A percentile compares a stretch with the other conserved stretches of the same genome.
phyloP scores from a whole-genome alignment of 1,140 invertebrate species.

The Leptinotarsa defecta region DNA sequence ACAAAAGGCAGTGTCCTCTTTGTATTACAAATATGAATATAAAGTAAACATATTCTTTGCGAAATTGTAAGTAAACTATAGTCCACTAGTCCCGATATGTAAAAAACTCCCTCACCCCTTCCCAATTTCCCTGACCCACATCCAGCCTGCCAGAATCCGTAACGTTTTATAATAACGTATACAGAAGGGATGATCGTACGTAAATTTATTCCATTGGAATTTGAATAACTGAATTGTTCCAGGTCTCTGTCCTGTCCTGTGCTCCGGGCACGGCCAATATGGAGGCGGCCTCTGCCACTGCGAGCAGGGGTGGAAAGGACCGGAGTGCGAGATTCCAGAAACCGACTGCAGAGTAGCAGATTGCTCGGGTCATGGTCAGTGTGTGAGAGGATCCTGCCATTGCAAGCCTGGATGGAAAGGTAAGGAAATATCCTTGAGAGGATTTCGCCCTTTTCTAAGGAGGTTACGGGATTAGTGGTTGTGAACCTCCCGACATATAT shows the following conservation, averaged over 20 bases:
- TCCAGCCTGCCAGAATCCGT: no score
- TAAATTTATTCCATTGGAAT: background rate
- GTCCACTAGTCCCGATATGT: no score
- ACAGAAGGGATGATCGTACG: background rate
- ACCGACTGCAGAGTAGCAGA: slow-evolving; percentile 90
- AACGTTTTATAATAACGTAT: background rate
- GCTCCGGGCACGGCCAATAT: slow-evolving; percentile 95
- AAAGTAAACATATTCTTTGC: no score
- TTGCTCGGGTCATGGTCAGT: slow-evolving; percentile 89
- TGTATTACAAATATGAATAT: no score
- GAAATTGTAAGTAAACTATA: no score
- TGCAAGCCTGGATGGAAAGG: slow-evolving; percentile 92
- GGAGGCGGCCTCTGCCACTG: slow-evolving; percentile 94
- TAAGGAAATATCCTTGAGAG: slow-evolving; percentile 39
- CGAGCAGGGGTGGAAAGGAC: slow-evolving; percentile 95
- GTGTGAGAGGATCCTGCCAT: slow-evolving; percentile 84
- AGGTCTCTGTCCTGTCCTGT: slow-evolving; percentile 95
- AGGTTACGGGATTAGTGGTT: no score
- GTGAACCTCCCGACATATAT: no score
- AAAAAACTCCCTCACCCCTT: no score
- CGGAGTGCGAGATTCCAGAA: slow-evolving; percentile 91
- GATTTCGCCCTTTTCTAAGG: no score
- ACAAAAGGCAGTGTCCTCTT: no score
- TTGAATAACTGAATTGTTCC: slow-evolving; percentile 23
- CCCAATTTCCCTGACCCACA: no score